A percentile compares a stretch with the other conserved stretches of the same genome.
Evolutionary conservation across 2,113 vertebrate species (phyloP).

Genomic region (Lynx canadensis): DNA sequence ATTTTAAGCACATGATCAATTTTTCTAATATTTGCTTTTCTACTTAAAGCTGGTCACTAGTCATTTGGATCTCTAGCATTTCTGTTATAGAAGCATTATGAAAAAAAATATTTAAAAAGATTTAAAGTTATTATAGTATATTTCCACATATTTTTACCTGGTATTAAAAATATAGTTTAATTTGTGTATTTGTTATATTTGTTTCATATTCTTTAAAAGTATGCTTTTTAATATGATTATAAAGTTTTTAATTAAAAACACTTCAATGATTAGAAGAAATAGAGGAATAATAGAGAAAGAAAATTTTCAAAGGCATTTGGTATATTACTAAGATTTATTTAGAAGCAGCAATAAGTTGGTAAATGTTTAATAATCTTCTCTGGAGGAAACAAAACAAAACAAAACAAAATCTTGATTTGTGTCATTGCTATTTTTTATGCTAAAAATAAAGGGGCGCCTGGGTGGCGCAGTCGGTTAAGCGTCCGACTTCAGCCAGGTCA

Average conservation of each 20-base stretch:
- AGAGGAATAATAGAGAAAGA: not conserved
- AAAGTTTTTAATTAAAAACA: constrained; percentile 7
- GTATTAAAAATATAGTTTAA: not conserved
- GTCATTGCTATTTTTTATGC: not conserved
- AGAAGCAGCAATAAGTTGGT: not conserved
- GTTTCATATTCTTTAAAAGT: not conserved
- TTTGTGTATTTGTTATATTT: not conserved
- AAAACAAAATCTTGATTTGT: not conserved
- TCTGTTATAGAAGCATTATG: not conserved
- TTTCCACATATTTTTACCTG: not conserved
- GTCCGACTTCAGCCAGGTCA: no score
- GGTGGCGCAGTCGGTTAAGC: no score
- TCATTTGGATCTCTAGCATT: not conserved
- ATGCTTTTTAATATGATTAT: not conserved
- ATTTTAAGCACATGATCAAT: not conserved
- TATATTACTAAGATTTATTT: not conserved
- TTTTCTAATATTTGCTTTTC: not conserved
- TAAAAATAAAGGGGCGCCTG: constrained; percentile 38
- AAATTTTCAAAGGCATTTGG: not conserved
- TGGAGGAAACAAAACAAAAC: not conserved
- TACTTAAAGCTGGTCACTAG: not conserved
- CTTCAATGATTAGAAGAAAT: not conserved
- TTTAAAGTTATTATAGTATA: not conserved
- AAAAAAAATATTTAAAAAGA: not conserved
- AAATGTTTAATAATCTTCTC: not conserved